Conservation (phyloP, 1,140 invertebrate species). For the Mamestra configurata region DNA sequence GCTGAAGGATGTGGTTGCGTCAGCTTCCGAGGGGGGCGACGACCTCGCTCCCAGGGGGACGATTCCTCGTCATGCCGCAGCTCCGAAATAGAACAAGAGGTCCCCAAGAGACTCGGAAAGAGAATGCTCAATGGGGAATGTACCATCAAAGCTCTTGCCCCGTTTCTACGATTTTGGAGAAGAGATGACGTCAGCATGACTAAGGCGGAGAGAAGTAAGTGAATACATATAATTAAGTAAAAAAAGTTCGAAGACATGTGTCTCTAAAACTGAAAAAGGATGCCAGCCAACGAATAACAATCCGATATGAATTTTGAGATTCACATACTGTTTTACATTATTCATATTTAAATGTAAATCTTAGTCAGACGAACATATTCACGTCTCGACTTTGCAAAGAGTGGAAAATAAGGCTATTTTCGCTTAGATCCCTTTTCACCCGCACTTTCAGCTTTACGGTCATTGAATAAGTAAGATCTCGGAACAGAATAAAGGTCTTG, state of each 20-base stretch:
- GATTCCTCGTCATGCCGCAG: constrained; percentile 89
- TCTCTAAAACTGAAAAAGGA: neutral
- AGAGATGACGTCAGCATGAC: constrained; percentile 90
- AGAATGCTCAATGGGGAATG: constrained; percentile 80
- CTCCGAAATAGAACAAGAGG: constrained; percentile 88
- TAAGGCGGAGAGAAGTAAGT: constrained; percentile 91
- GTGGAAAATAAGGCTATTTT: constrained; percentile 37
- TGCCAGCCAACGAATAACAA: neutral
- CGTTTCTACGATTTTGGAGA: constrained; percentile 88
- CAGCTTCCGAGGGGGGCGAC: constrained; percentile 80
- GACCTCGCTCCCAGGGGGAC: constrained; percentile 84
- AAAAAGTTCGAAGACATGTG: too few relatives aligned
- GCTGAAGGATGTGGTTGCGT: constrained; percentile 86
- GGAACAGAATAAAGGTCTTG: constrained; percentile 7
- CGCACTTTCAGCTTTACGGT: constrained; percentile 32
- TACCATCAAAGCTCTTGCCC: constrained; percentile 85
- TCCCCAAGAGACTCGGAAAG: constrained; percentile 77
- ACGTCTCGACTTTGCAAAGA: constrained; percentile 30
- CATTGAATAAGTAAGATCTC: constrained; percentile 43
- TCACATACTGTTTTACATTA: constrained; percentile 21
- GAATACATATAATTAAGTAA: neutral
- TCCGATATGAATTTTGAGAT: constrained; percentile 15
- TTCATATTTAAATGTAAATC: constrained; percentile 28
- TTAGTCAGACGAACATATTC: neutral
- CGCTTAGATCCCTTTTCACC: constrained; percentile 30